phyloP scores from a whole-genome alignment of 2,113 vertebrate genomes.

The Perca fluviatilis region DNA sequence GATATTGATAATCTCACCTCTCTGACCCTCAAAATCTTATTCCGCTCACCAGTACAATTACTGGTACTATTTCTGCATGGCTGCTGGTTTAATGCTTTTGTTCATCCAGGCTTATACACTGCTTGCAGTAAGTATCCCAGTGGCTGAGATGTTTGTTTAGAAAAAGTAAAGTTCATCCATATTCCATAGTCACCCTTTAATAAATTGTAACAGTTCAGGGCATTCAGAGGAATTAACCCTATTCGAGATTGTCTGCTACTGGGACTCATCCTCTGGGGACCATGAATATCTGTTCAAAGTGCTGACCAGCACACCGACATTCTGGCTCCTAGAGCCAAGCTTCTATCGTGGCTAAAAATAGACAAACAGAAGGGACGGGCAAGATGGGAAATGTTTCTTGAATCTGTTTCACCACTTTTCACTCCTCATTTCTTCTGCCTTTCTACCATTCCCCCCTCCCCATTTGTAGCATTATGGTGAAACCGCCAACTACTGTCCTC shows the following conservation, averaged over 20 bases:
- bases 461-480: constrained; percentile 87
- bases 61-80: constrained; percentile 28
- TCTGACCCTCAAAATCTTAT: constrained; percentile 10
- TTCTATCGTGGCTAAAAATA: constrained; percentile 20
- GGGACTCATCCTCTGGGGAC: not conserved
- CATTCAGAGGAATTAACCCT: not conserved
- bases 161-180: not conserved
- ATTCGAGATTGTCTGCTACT: not conserved
- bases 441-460: not conserved
- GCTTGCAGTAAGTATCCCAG: not conserved
- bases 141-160: not conserved
- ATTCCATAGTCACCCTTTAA: not conserved
- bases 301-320: constrained; percentile 1
- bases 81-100: constrained; percentile 46
- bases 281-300: constrained; percentile 2
- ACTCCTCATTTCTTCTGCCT: constrained; percentile 12
- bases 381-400: constrained; percentile 11
- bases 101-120: constrained; percentile 26
- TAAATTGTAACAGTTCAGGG: not conserved
- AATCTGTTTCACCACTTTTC: not conserved
- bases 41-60: constrained; percentile 38
- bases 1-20: not conserved
- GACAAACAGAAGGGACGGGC: not conserved
- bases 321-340: not conserved
- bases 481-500: constrained; percentile 18